These are phyloP conservation scores for Litoditis marina DNA, from an alignment of 2,888 invertebrate genomes.

Conservation along the genomic window DNA sequence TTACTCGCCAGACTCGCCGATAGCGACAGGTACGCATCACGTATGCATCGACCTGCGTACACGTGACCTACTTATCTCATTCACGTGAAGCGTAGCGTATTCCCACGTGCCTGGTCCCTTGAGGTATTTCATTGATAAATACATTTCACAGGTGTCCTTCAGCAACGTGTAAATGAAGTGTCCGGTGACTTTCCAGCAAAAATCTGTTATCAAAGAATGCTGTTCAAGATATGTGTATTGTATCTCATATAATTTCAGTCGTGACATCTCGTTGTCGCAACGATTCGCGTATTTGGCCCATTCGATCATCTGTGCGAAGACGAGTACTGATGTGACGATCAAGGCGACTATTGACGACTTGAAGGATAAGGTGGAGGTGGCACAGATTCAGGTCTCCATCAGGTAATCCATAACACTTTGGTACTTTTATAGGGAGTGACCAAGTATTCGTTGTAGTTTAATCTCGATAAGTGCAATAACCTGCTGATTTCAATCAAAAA, in stretches of 20 bases:
- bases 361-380: conserved; percentile 89
- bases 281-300: conserved; percentile 86
- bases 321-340: conserved; percentile 65
- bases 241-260: conserved; percentile 66
- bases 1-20: conserved; percentile 82
- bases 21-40: conserved; percentile 63
- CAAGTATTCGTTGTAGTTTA: neutral
- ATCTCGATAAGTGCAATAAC: too few species aligned
- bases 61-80: too few species aligned
- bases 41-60: too few species aligned
- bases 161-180: too few species aligned
- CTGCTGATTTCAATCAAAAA: too few species aligned
- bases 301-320: conserved; percentile 91
- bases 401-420: conserved; percentile 27
- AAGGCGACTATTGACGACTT: conserved; percentile 81
- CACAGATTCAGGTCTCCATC: conserved; percentile 70
- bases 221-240: neutral
- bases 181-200: neutral
- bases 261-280: conserved; percentile 74
- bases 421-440: too few species aligned
- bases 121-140: neutral
- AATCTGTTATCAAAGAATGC: neutral
- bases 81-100: too few species aligned
- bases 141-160: too few species aligned
- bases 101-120: too few species aligned